Base-by-base conservation (phyloP, 2,113 vertebrate genomes). In the Kryptolebias marmoratus region DNA sequence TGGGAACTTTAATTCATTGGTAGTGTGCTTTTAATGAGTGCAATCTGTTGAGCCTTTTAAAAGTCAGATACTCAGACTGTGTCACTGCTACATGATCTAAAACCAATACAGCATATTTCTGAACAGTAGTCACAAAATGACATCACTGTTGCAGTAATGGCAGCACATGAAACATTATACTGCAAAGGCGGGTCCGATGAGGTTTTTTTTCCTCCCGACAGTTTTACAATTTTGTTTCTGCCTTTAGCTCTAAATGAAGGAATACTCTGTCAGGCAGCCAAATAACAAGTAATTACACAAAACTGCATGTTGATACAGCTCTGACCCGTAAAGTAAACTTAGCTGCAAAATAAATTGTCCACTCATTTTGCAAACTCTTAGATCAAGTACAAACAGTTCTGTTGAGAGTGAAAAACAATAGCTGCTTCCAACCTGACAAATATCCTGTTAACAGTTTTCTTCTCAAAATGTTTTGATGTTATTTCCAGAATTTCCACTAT, bases 371-470 rank as follows among this genome's bases (percentile, higher is more conserved):
- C 14, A 36, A 61, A n/a, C 18, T 63, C 56, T 72, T 49, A 47
- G 5, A 53, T 58, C 0, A 27, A 49, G 52, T 77, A 54, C 56
- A 77, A 77, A 78, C 12, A 60, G 36, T 59, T 59, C 57, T 16
- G 31, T 50, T 57, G 32, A 53, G 53, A 63, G 11, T n/a, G 63
- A 54, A 64, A 81, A 77, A 83, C 77, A 80, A 68, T 65, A 42
- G 68, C 85, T 71, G 71, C 68, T 75, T 47, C 47, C 45, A 61
- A 31, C 31, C 69, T 73, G 47, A 83, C 77, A 69, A 69, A 82
- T 68, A 77, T 84, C 83, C 72, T 84, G 77, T 80, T 70, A 69
- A 69, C 50, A 61, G 32, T 68, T 84, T 54, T 80, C 79, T 83
- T 50, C n/a, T 16, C 28, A 59, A 68, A 72, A 68, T 89, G 69